Evolutionary conservation across 2,113 vertebrate genomes (phyloP).

Genomic region (Neodontobutis hainanensis): DNA sequence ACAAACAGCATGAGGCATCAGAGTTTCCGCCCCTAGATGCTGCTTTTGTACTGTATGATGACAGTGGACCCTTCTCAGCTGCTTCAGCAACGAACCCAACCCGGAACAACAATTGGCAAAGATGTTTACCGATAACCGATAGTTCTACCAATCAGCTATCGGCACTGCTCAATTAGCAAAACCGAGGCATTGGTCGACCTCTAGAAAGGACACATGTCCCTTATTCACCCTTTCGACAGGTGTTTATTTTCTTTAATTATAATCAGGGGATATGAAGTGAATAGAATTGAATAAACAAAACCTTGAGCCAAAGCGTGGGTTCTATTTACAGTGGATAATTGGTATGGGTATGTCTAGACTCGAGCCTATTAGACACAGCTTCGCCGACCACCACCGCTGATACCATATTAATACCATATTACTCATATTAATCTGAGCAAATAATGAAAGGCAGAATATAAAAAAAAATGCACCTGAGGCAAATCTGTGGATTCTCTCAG

Average conservation of each 20-base stretch:
- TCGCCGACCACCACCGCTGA: constrained; percentile 68
- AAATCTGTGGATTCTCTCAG: constrained; percentile 64
- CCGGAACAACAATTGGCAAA: too few species aligned
- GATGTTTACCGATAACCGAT: too few species aligned
- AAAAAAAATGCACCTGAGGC: constrained; percentile 73
- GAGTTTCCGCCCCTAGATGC: too few species aligned
- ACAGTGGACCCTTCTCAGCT: too few species aligned
- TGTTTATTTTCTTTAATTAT: constrained; percentile 73
- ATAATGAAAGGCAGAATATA: constrained; percentile 73
- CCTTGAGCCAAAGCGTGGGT: constrained; percentile 73
- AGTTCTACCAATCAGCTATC: too few species aligned
- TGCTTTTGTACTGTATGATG: too few species aligned
- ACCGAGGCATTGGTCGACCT: too few species aligned
- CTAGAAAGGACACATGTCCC: not conserved
- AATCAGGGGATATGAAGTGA: constrained; percentile 71
- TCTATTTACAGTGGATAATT: constrained; percentile 84
- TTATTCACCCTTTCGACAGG: constrained; percentile 42
- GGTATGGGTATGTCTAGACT: constrained; percentile 76
- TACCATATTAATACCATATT: too few species aligned
- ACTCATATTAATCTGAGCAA: constrained; percentile 77
- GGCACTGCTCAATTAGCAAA: too few species aligned
- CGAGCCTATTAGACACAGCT: constrained; percentile 81
- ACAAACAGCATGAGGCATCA: too few species aligned
- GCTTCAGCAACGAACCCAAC: too few species aligned
- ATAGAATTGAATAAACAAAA: constrained; percentile 78